These are phyloP conservation scores for Micromussa lordhowensis DNA, from an alignment of 92 coral and sea anemone genomes.

Conservation along the genomic window DNA sequence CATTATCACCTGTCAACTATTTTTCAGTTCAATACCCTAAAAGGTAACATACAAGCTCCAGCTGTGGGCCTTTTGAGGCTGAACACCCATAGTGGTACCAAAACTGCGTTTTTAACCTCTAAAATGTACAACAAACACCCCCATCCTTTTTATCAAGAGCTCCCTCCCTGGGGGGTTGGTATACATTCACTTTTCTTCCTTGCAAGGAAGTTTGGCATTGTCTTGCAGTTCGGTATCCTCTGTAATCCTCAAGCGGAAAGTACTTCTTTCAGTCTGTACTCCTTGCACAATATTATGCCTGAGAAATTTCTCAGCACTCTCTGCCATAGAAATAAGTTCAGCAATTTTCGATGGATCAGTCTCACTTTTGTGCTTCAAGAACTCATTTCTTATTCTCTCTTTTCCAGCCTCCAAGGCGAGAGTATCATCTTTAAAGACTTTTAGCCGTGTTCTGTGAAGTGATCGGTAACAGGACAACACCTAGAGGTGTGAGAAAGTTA, in stretches of 20 bases:
- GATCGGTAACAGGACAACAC: slow-evolving; percentile 90
- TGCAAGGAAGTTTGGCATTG: slow-evolving; percentile 82
- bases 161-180: no score
- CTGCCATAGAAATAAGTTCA: slow-evolving; percentile 80
- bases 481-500: slow-evolving; percentile 35
- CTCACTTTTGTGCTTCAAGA: slow-evolving; percentile 77
- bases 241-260: slow-evolving; percentile 67
- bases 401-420: slow-evolving; percentile 84
- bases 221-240: slow-evolving; percentile 79
- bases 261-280: slow-evolving; percentile 64
- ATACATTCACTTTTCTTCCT: not conserved
- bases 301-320: slow-evolving; percentile 81
- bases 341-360: slow-evolving; percentile 74
- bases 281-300: slow-evolving; percentile 91
- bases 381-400: slow-evolving; percentile 79
- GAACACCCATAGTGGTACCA: not conserved
- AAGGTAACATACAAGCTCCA: no score
- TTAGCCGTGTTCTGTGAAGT: slow-evolving; percentile 82
- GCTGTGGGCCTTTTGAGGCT: no score
- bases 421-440: slow-evolving; percentile 80
- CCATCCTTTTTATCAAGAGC: no score
- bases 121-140: not conserved
- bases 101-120: not conserved
- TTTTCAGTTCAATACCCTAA: no score
- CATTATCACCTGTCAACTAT: no score